Evolutionary conservation across 2,797 vertebrate genomes (phyloP), one percentile per base, ranked within the genome.

Genomic region (Chelmon rostratus): DNA sequence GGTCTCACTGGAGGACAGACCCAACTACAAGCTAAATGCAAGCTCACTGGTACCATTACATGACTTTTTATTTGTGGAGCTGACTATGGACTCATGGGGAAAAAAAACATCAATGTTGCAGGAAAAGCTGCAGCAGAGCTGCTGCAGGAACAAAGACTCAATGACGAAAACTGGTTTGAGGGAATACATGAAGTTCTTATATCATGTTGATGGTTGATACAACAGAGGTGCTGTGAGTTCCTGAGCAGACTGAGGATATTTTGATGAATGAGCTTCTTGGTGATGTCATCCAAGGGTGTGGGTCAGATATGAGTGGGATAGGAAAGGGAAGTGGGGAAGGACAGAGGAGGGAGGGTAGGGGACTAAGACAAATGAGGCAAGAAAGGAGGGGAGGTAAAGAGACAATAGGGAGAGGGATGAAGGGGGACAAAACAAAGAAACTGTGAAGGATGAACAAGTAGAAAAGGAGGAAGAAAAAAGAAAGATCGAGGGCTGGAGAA

Each of bases 211-310:
- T 31, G 40, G 12, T 5, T 47, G 44, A n/a, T 18, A 56, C 66
- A 76, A 52, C 6, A n/a, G 3, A 78, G 68, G 69, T 16, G 35
- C 11, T 12, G 4, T 1, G 53, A 44, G 47, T 9, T 79, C 62
- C 52, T 65, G 50, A 35, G 68, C 31, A 63, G 50, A 69, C 69
- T 23, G 13, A 46, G 25, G 50, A 67, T 53, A 54, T 65, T 70
- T 65, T 76, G 65, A 86, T 81, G 62, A 85, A 84, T 54, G 79
- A 54, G 72, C 31, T 65, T 61, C 8, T 25, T 11, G 66, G 65
- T 86, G 84, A 84, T 68, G 83, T 84, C 81, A 89, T 70, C 44
- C 69, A 59, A 63, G 52, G 68, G 81, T 78, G 50, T 68, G 76
- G 83, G 79, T 75, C 71, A 76, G 79, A 74, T 5, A 42, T 18